Evolutionary conservation across 2,113 vertebrate species (phyloP).

Genomic region (Apodemus sylvaticus): DNA sequence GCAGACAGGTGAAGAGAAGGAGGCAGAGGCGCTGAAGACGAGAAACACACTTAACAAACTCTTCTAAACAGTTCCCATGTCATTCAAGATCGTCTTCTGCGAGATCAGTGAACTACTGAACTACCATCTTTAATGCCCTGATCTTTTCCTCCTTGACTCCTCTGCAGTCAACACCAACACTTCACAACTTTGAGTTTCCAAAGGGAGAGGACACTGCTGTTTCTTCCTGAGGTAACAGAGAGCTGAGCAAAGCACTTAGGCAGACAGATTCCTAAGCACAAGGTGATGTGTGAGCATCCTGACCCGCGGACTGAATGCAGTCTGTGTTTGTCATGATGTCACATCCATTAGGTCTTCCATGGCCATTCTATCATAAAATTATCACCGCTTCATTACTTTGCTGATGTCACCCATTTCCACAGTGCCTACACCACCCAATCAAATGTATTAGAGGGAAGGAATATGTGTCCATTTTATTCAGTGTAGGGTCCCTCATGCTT

Average conservation of each 20-base stretch:
- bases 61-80: background rate
- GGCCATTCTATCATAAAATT: background rate
- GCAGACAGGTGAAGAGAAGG: conserved; percentile 53
- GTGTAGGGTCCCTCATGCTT: background rate
- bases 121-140: background rate
- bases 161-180: background rate
- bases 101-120: background rate
- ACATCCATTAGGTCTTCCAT: background rate
- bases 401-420: background rate
- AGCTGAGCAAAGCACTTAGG: background rate
- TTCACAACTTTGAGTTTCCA: background rate
- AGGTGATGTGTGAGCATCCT: background rate
- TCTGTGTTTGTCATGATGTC: background rate
- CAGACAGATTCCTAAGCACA: background rate
- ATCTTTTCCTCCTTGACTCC: background rate
- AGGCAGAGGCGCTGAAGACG: background rate
- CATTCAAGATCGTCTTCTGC: background rate
- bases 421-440: background rate
- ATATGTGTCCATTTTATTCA: background rate
- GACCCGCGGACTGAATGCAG: background rate
- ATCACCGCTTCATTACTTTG: background rate
- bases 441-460: background rate
- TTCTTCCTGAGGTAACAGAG: background rate
- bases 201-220: background rate
- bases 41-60: background rate